phyloP scores from a whole-genome alignment of 2,797 vertebrate genomes.

The Phalloptychus januarius region DNA sequence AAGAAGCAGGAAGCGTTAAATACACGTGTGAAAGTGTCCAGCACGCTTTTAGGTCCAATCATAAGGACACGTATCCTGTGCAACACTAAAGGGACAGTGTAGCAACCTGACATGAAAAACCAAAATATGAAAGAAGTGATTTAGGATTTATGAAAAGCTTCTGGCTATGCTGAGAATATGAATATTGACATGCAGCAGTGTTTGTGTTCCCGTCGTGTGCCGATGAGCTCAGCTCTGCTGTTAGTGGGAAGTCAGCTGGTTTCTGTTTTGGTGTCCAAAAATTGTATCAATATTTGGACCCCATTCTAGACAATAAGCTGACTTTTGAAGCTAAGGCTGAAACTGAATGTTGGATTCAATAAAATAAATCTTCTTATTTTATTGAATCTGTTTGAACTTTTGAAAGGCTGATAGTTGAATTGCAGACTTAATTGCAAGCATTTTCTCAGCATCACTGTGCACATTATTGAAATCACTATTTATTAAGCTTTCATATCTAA shows the following conservation, averaged over 20 bases:
- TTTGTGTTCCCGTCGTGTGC: not conserved
- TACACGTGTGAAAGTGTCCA: conserved; percentile 1
- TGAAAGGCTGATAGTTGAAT: not conserved
- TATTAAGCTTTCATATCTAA: not conserved
- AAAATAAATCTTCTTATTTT: not conserved
- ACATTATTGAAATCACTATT: not conserved
- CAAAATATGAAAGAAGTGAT: not conserved
- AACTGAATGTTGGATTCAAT: not conserved
- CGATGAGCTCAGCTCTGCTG: no score
- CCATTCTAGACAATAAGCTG: not conserved
- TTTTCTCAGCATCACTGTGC: not conserved
- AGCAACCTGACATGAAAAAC: not conserved
- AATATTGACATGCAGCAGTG: not conserved
- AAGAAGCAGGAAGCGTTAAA: not conserved
- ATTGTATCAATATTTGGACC: not conserved
- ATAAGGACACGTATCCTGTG: not conserved
- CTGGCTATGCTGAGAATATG: not conserved
- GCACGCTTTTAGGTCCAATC: not conserved
- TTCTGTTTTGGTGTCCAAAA: not conserved
- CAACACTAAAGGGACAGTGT: not conserved
- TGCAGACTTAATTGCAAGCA: not conserved
- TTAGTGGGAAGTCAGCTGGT: not conserved
- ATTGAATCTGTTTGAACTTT: not conserved
- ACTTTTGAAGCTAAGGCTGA: not conserved
- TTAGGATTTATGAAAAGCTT: not conserved